Evolutionary conservation across 1,140 invertebrate genomes (phyloP), one percentile per base, ranked within the genome.

Genomic region (Oscheius sp.): DNA sequence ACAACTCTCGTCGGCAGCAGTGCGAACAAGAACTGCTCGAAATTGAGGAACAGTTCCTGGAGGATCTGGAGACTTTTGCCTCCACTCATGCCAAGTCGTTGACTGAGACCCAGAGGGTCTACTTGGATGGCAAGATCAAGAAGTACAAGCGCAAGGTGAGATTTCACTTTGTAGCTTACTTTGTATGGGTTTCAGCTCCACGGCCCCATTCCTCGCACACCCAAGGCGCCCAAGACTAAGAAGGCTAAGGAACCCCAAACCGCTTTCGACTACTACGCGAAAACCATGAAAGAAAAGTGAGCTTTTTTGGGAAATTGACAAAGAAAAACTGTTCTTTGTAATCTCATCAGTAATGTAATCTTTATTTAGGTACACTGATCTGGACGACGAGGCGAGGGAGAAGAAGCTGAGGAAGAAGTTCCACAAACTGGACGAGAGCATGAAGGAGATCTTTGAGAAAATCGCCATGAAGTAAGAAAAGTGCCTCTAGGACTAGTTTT

Each of bases 361-460:
- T 13, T 32, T 4, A 29, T 63, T 31, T 26, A 65, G 63, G 13
- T 65, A 65, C 34, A 38, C 29, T 13, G 31, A 65, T 38, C 28
- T 36, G 20, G 63, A 65, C 3, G 34, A 32, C 2, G 63, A 65
- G 36, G 36, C 32, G 13, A n/a, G 63, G n/a, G 32, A 38, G 63
- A 65, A 31, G 63, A 65, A 65, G 63, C 63, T 65, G n/a, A 3
- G 31, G 2, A 65, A 65, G 31, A 65, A 65, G 36, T 65, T 45
- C 36, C n/a, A 38, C 13, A 65, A 65, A n/a, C 23, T 65, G 63
- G 63, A 65, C 18, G 63, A 65, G n/a, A 23, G n/a, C 28, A 38
- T 31, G 13, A 65, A 42, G 45, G 63, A 65, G 18, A 38, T 65
- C 32, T 65, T 36, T 26, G 63, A 65, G 36, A 65, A 65, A 31